phyloP scores from a whole-genome alignment of 2,797 vertebrate species.

The Cynodonichthys magdalenae region DNA sequence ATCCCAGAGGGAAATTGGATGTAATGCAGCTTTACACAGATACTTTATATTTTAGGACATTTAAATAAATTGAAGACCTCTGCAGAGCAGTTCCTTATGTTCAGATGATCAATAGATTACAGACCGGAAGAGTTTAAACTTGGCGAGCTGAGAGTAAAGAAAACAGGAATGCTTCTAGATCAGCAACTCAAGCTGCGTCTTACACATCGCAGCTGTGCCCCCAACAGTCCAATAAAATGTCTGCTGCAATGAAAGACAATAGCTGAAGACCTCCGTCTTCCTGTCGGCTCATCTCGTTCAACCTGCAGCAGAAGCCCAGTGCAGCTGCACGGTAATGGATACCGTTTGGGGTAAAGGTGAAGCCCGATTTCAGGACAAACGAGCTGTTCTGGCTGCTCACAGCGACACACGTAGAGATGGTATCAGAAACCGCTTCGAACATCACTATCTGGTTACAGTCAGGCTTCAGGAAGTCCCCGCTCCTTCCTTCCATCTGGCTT shows the following conservation, averaged over 20 bases:
- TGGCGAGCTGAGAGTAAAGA: neutral
- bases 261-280: neutral
- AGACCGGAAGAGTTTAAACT: constrained; percentile 1
- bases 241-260: neutral
- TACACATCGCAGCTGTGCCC: neutral
- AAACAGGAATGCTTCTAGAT: constrained; percentile 2
- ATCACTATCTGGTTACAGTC: neutral
- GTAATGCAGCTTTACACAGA: no score
- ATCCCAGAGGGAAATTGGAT: no score
- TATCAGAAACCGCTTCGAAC: neutral
- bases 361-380: no score
- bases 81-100: neutral
- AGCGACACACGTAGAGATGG: neutral
- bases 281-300: neutral
- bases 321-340: no score
- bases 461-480: neutral
- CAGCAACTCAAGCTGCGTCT: constrained; percentile 4
- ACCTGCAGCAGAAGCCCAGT: no score
- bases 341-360: no score
- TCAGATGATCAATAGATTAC: neutral
- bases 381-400: neutral
- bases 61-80: no score
- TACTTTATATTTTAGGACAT: no score
- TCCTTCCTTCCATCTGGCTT: neutral
- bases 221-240: neutral